Percentiles rank a stretch among this genome's conserved stretches.
Conservation (phyloP, 1,140 invertebrate genomes). For the Oreohelix idahoensis region DNA sequence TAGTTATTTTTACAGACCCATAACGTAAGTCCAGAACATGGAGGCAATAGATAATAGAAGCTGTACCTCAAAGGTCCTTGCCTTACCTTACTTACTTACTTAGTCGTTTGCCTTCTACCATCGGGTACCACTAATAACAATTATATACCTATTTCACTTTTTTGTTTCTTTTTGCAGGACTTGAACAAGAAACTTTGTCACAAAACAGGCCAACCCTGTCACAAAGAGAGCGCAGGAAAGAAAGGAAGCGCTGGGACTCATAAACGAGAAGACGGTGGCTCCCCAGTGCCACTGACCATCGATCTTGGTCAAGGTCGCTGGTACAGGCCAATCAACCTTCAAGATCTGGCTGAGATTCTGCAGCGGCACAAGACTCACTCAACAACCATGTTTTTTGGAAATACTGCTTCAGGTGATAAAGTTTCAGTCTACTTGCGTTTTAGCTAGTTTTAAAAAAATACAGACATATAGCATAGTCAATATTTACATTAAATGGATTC, state of each 20-base stretch:
- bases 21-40: too few relatives aligned
- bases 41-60: too few relatives aligned
- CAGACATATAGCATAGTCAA: too few relatives aligned
- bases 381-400: slow-evolving; percentile 55
- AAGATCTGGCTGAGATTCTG: slow-evolving; percentile 54
- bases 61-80: too few relatives aligned
- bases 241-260: neutral
- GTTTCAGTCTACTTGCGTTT: too few relatives aligned
- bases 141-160: too few relatives aligned
- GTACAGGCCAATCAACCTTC: slow-evolving; percentile 52
- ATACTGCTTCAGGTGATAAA: slow-evolving; percentile 57
- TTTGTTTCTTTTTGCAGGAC: slow-evolving; percentile 35
- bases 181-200: slow-evolving; percentile 44
- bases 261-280: neutral
- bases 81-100: too few relatives aligned
- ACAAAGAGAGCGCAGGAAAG: neutral
- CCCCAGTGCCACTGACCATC: slow-evolving; percentile 40
- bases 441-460: too few relatives aligned
- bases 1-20: too few relatives aligned
- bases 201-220: slow-evolving; percentile 32
- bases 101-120: too few relatives aligned
- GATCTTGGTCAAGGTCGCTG: slow-evolving; percentile 50
- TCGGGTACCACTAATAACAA: too few relatives aligned
- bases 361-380: slow-evolving; percentile 44
- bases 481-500: too few relatives aligned